Base-by-base conservation (phyloP, 2,797 vertebrate genomes). In the Catamblyrhynchus diadema region DNA sequence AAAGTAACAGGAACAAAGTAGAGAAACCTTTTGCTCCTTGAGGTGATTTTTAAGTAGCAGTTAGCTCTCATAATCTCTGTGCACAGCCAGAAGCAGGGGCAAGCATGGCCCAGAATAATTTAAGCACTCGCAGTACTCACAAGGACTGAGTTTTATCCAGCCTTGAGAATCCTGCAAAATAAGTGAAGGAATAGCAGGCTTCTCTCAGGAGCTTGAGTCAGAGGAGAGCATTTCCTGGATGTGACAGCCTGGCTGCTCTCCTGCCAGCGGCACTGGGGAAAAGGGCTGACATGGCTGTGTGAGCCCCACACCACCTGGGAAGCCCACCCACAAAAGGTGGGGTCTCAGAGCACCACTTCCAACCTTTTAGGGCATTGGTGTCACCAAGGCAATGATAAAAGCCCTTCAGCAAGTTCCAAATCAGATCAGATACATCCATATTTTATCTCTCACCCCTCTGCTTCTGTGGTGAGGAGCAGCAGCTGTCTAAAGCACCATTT, bases 221-320 rank as follows among this genome's bases (percentile, higher is more conserved):
- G 64, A 62, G n/a, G 60, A 42, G 12, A 22, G 9, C 3, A 0
- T 65, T 69, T 65, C 54, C 33, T 72, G 56, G 20, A 19, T 5
- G 1, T 41, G 50, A 6, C 33, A 75, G 33, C 28, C 44, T 88
- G 35, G 44, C 83, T 73, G 57, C 44, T 73, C 14, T 33, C 32
- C 33, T 22, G 54, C 19, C 30, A 75, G 37, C 12, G 22, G 42
- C 47, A 32, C n/a, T 8, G 12, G 27, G 18, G 5, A 48, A 33
- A 48, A 48, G 10, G 24, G 27, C 12, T 79, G 57, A 33, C 42
- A 8, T 0, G 0, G 35, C 25, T 66, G 3, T 9, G 16, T 42
- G 64, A 39, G 27, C 21, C 33, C 44, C 59, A 45, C 25, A 14
- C 3, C 28, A 39, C 10, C n/a, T 16, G 17, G 71, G 27, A 86